These are phyloP conservation scores for Coracias cyanogaster DNA, from an alignment of 2,797 vertebrate species.

Conservation along the genomic window DNA sequence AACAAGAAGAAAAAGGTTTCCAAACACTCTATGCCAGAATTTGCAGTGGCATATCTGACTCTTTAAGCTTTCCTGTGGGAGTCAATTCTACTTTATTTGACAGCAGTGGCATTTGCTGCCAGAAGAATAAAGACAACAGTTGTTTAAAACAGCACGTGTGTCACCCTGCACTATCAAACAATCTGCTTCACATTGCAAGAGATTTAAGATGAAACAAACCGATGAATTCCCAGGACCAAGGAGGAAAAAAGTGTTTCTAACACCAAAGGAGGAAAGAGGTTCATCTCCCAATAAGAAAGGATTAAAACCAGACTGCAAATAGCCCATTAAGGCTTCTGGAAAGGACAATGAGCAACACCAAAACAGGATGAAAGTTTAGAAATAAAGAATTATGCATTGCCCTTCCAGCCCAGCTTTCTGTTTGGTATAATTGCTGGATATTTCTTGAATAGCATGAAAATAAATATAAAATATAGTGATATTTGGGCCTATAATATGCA, in stretches of 20 bases:
- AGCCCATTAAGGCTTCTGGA: neutral
- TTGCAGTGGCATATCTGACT: constrained; percentile 54
- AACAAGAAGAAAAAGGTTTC: constrained; percentile 29
- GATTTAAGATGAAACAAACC: neutral
- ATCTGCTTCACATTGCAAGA: constrained; percentile 13
- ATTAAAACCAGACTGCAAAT: neutral
- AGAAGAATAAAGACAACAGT: constrained; percentile 52
- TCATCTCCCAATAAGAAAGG: neutral
- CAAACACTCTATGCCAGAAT: neutral
- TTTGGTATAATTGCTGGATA: neutral
- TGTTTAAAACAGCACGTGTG: constrained; percentile 16
- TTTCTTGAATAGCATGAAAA: neutral
- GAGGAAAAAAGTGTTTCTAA: neutral
- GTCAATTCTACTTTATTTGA: constrained; percentile 64
- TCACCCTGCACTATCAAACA: constrained; percentile 48
- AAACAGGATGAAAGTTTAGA: neutral
- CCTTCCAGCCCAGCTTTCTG: neutral
- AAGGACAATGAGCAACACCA: neutral
- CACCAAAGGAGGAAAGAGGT: neutral
- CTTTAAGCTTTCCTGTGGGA: constrained; percentile 49
- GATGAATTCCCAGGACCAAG: constrained; percentile 9
- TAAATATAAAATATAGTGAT: neutral
- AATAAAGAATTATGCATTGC: neutral
- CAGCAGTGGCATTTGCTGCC: constrained; percentile 51
- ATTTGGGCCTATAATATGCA: neutral